Evolutionary conservation across 23 tunicate genomes (phyloP), one percentile per base, ranked within the genome.

Genomic region (Aplidium turbinatum): DNA sequence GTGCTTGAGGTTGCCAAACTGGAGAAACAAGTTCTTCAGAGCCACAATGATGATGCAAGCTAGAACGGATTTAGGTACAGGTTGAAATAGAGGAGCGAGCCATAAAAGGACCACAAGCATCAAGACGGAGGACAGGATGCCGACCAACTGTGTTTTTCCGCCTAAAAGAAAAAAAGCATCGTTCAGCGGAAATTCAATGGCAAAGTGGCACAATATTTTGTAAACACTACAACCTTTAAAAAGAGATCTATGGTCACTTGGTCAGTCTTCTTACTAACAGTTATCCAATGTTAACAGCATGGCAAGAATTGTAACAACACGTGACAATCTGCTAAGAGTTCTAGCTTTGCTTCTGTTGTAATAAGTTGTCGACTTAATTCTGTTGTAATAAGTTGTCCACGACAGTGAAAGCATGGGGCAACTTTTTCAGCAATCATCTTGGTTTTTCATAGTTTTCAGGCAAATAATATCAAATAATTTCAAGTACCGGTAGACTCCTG

Each of bases 31-130:
- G 36, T 74, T 79, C 55, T 91, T 91, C 40, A 91, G 70, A 13
- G 97, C 97, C 28, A 84, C 83, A 38, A 91, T 91, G 65, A 91
- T 91, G 66, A 91, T 91, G 38, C 89, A 88, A 27, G 97, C 97
- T 7, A 91, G 75, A 33, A 87, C 82, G 4, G 97, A 91, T 35
- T 91, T 91, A 3, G 97, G 97, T 3, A 91, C 97, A 20, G 97
- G 97, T 52, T 91, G 70, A 54, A 91, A 91, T 26, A 91, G 50
- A 1, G 90, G 90, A 26, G 86, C 97, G 18, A 91, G 79, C 91
- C 90, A 91, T 16, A 91, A 30, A 7, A 91, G 76, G 26, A 91
- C 97, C 22, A 84, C 73, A 48, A 91, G 40, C 97, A 91, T 91
- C 31, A 91, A 38, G 22, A 81, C 31, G 30, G 97, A 91, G 1